Evolutionary conservation across 2,888 invertebrate genomes (phyloP).

Genomic region (Neoaliturus tenellus): DNA sequence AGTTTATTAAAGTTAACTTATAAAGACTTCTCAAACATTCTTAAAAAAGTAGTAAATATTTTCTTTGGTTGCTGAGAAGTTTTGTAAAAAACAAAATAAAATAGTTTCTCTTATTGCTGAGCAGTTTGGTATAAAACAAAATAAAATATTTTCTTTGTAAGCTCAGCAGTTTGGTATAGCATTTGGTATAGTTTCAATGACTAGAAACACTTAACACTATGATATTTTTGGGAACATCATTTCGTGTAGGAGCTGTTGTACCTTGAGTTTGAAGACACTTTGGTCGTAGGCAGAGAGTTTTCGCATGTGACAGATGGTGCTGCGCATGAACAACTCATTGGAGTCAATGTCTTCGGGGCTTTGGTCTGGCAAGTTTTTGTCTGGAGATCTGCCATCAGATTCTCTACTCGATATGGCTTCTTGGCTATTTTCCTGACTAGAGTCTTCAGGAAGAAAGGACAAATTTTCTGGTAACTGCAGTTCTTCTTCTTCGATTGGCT

Average conservation of each 20-base stretch:
- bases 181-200: constrained; percentile 37
- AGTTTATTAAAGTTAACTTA: not conserved
- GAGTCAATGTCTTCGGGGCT: constrained; percentile 18
- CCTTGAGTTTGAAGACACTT: constrained; percentile 45
- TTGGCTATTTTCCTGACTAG: not conserved
- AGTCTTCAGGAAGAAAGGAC: constrained; percentile 19
- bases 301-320: constrained; percentile 28
- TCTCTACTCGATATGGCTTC: constrained; percentile 10
- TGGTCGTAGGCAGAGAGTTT: constrained; percentile 35
- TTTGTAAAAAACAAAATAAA: constrained; percentile 22
- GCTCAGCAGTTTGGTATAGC: constrained; percentile 14
- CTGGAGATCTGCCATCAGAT: not conserved
- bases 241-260: constrained; percentile 31
- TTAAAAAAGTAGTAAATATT: not conserved
- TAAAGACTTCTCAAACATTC: not conserved
- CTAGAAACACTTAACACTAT: constrained; percentile 22
- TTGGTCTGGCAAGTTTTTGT: constrained; percentile 6
- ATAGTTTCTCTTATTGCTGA: not conserved
- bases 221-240: constrained; percentile 36
- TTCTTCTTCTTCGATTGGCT: constrained; percentile 36
- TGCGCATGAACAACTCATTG: constrained; percentile 21
- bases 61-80: not conserved
- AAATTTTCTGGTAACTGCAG: not conserved
- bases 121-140: constrained; percentile 18
- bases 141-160: not conserved